phyloP scores from a whole-genome alignment of 2,113 vertebrate genomes.

The Charadrius vociferus region DNA sequence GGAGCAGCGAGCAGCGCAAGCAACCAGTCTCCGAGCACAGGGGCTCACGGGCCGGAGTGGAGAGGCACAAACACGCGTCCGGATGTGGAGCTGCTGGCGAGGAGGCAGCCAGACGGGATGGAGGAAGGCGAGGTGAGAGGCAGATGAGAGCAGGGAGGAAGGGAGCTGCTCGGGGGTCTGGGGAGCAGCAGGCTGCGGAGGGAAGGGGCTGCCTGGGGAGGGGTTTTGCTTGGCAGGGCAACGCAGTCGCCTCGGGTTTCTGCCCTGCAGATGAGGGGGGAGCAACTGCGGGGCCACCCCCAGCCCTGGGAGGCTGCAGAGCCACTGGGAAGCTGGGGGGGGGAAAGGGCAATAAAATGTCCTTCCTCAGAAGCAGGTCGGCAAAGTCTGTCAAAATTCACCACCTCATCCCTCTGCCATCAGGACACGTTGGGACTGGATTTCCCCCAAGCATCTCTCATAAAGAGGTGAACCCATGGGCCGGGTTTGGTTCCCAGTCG shows the following conservation, averaged over 20 bases:
- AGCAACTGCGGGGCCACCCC: background rate
- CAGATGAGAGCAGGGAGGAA: background rate
- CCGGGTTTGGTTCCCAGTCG: background rate
- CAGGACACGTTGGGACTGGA: accelerated
- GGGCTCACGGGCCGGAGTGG: background rate
- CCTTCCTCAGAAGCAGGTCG: background rate
- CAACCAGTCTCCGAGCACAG: accelerated
- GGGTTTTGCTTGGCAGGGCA: background rate
- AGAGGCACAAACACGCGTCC: background rate
- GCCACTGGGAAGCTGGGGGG: background rate
- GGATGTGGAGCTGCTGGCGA: background rate
- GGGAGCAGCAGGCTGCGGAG: background rate
- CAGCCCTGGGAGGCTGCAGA: background rate
- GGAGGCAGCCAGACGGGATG: background rate
- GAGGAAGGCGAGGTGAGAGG: background rate
- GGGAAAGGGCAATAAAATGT: background rate
- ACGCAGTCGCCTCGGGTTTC: accelerated
- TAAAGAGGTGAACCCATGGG: background rate
- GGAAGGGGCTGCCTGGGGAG: background rate
- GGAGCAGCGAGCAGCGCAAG: background rate
- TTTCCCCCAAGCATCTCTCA: background rate
- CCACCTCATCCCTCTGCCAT: background rate
- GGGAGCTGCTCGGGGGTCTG: background rate
- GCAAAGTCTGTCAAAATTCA: background rate
- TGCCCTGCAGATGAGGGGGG: background rate